phyloP scores from a whole-genome alignment of 2,113 vertebrate genomes.

The Hemicordylus capensis region DNA sequence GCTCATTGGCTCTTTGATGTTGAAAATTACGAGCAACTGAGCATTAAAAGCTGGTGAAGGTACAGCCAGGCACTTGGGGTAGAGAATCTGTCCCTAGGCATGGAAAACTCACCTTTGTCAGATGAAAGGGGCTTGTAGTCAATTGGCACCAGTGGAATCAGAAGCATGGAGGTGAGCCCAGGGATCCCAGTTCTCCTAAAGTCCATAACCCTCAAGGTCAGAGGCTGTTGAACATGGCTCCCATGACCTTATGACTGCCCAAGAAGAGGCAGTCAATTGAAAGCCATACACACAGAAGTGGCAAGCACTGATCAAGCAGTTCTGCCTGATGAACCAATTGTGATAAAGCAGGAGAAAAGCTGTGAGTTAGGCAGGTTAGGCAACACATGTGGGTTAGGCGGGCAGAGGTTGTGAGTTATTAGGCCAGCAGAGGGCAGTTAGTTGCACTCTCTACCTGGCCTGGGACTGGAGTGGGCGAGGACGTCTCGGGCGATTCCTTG shows the following conservation, averaged over 20 bases:
- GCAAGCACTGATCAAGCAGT: background rate
- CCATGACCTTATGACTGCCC: too few relatives aligned
- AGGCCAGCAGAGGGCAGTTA: constrained; percentile 15
- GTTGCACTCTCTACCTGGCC: constrained; percentile 58
- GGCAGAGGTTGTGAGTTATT: background rate
- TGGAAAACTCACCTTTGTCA: constrained; percentile 8
- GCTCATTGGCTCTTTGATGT: background rate
- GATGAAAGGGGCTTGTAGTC: background rate
- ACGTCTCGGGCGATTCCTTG: constrained; percentile 63
- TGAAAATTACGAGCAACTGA: background rate
- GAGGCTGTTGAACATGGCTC: background rate
- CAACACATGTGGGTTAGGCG: background rate
- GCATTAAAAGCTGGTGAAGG: background rate
- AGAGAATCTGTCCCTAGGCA: background rate
- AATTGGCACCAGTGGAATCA: background rate
- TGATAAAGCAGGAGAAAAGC: background rate
- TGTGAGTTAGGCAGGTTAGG: background rate
- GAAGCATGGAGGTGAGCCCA: background rate
- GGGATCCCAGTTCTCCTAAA: background rate
- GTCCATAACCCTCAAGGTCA: background rate
- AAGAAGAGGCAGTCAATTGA: background rate
- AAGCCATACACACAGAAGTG: background rate
- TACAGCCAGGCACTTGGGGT: background rate
- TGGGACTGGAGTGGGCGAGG: background rate
- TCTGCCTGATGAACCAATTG: background rate